Evolutionary conservation across 2,888 invertebrate species (phyloP), one percentile per base, ranked within the genome.

Genomic region (Silvanus unidentatus): DNA sequence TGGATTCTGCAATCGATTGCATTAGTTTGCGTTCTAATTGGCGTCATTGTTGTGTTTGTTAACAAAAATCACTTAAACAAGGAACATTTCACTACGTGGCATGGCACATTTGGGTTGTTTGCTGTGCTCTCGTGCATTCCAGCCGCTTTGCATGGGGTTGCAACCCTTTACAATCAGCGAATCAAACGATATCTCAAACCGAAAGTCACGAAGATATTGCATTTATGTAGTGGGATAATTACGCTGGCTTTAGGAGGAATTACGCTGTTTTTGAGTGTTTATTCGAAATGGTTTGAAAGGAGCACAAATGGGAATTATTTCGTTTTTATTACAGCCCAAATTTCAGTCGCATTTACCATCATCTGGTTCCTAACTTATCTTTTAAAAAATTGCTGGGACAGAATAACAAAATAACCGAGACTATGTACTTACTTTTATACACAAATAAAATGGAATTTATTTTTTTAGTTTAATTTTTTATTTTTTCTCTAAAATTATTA

Each of bases 1-100:
- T 69, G 68, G 64, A 51, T 63, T 27, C 39, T 64, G 13, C 59
- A 68, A 45, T 39, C 58, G 2, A 37, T 58, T 2, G 68, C 64
- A 9, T 43, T 62, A 9, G 42, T 47, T 32, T 43, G 64, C 16
- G 59, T 59, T 12, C 28, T 58, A 2, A 47, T 53, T 13, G 71
- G 68, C 13, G 66, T 67, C 44, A 38, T 53, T 4, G 50, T 69
- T 15, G 62, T 64, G 15, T 52, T 62, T 29, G 46, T 63, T 10
- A 63, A 60, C 45, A 70, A 70, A 56, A 59, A 65, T 27, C 46
- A 53, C 8, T 47, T 53, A 2, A 59, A 63, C 22, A 66, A 65
- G 43, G 32, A 52, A 4, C 72, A 72, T 51, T 71, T 69, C 47
- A 55, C 53, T 16, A 60, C 64, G 2, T 66, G 66, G 63, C 72